phyloP scores from a whole-genome alignment of 2,113 vertebrate species.

The Pao palembangensis region DNA sequence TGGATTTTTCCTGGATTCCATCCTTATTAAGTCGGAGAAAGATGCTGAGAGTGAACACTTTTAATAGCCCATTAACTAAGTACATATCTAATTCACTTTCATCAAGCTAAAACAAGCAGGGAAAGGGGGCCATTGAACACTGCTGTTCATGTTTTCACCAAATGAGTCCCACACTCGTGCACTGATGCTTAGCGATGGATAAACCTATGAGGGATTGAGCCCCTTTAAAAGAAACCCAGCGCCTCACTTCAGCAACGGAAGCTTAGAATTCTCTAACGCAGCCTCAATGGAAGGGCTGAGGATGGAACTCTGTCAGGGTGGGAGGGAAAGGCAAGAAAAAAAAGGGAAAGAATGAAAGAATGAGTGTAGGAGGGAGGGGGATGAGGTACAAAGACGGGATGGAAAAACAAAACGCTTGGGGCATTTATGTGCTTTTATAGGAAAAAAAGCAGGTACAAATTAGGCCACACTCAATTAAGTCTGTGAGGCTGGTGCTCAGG shows the following conservation, averaged over 20 bases:
- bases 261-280: constrained; percentile 19
- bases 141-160: constrained; percentile 35
- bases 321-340: constrained; percentile 29
- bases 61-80: constrained; percentile 49
- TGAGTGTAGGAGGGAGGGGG: constrained; percentile 44
- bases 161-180: constrained; percentile 29
- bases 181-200: constrained; percentile 44
- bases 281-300: constrained; percentile 22
- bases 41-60: constrained; percentile 49
- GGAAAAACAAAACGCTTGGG: constrained; percentile 60
- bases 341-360: constrained; percentile 26
- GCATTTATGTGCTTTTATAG: constrained; percentile 69
- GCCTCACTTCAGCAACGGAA: constrained; percentile 14
- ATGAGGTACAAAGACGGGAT: constrained; percentile 54
- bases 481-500: constrained; percentile 60
- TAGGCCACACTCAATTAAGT: constrained; percentile 74
- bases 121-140: constrained; percentile 50
- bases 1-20: constrained; percentile 7
- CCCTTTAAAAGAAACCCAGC: constrained; percentile 29
- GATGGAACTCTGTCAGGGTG: constrained; percentile 48
- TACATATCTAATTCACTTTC: constrained; percentile 58
- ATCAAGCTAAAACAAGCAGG: constrained; percentile 54
- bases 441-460: constrained; percentile 68
- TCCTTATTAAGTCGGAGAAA: constrained; percentile 46
- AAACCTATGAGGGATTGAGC: constrained; percentile 23